Evolutionary conservation across 2,113 vertebrate species (phyloP), one percentile per base, ranked within the genome.

Genomic region (Setophaga kirtlandii): DNA sequence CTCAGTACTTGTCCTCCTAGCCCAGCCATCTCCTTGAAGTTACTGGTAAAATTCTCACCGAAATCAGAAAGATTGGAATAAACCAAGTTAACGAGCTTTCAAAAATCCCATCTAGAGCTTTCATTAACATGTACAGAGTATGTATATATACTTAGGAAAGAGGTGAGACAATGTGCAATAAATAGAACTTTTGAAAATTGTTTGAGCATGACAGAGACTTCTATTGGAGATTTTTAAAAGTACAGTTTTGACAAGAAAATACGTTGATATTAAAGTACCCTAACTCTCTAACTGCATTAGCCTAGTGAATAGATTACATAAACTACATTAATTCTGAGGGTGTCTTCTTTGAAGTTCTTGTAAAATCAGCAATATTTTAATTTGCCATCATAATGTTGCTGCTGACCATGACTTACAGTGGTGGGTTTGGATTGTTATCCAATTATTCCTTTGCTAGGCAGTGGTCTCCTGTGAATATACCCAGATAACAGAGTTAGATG

Each of bases 291-390:
- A 89, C 24, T 56, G 19, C 52, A 84, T 91, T 92, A 90, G 22
- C 9, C 33, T 92, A 89, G 92, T 71, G 63, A 94, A 83, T 82
- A 86, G 84, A 74, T 65, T 68, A 37, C n/a, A 55, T 67, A 74
- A 85, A 84, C 23, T 47, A 9, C 41, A 74, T 81, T 70, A 70
- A 64, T 94, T 89, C 50, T 59, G 39, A 70, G 25, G 11, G 9
- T 78, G 23, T 91, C 60, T 93, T 83, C 92, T 93, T 64, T 58
- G n/a, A 84, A 89, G 44, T 87, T 87, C 5, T 58, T 91, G 56
- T 95, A 83, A 93, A 81, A 83, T 92, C 90, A 88, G 63, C 68
- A 92, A 9, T 70, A 41, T n/a, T 90, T 92, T 44, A 67, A 77
- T 96, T 96, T 94, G 15, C 42, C n/a, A 27, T 88, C 87, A 39